Conservation (phyloP, 2,888 invertebrate genomes). For the Nomada hirtipes region DNA sequence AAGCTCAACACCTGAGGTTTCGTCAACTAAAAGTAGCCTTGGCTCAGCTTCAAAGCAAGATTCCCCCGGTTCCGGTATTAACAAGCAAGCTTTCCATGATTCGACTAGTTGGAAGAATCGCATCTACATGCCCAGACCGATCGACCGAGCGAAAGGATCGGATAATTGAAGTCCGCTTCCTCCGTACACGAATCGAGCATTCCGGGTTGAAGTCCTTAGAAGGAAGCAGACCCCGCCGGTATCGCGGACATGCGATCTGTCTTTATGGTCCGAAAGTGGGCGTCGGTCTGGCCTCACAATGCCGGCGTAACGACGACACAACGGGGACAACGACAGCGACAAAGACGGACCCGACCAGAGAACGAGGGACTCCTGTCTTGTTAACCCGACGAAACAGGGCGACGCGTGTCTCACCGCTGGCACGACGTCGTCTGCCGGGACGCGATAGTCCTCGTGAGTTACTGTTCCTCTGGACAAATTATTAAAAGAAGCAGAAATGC, state of each 20-base stretch:
- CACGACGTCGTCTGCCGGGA: conserved; percentile 19
- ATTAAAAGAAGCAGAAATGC: conserved; percentile 18
- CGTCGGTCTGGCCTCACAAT: conserved; percentile 73
- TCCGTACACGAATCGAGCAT: conserved; percentile 66
- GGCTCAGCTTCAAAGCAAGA: not conserved
- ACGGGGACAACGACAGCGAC: conserved; percentile 65
- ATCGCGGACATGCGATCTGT: conserved; percentile 78
- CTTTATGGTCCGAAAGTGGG: conserved; percentile 80
- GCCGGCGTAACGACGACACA: conserved; percentile 68
- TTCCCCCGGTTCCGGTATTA: conserved; percentile 24
- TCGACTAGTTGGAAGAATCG: conserved; percentile 31
- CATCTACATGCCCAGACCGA: conserved; percentile 27
- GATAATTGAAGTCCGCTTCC: conserved; percentile 71
- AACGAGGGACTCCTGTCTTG: conserved; percentile 65
- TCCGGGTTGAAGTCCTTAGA: conserved; percentile 75
- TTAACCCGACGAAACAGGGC: conserved; percentile 57
- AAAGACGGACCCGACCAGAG: conserved; percentile 55
- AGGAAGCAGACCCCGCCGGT: conserved; percentile 71
- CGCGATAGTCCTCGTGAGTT: conserved; percentile 36
- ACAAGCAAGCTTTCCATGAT: conserved; percentile 41
- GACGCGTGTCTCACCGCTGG: conserved; percentile 48
- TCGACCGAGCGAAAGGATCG: conserved; percentile 55
- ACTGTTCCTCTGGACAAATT: conserved; percentile 41
- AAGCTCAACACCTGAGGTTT: too few species aligned
- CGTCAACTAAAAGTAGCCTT: not conserved